A percentile compares a stretch with the other conserved stretches of the same genome.
phyloP scores from a whole-genome alignment of 2,797 vertebrate genomes.

The Eulemur rubriventer region DNA sequence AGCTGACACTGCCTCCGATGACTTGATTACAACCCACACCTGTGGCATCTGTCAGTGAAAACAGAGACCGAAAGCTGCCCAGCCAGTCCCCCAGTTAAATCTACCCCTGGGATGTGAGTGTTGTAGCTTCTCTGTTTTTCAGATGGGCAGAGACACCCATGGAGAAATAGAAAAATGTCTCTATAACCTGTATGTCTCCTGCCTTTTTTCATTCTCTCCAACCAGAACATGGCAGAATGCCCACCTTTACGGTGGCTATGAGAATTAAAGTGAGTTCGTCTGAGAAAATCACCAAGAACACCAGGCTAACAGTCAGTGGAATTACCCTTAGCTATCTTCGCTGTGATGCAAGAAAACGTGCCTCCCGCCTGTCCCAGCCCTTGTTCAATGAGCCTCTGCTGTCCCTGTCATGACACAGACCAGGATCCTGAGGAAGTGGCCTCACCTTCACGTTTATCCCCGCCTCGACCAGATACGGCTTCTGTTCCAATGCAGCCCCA shows the following conservation, averaged over 20 bases:
- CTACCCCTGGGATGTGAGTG: neutral
- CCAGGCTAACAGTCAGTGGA: neutral
- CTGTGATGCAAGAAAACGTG: accelerated
- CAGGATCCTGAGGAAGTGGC: neutral
- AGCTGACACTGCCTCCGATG: neutral
- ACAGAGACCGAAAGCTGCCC: neutral
- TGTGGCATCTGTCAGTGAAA: neutral
- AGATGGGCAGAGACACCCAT: neutral
- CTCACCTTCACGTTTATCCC: neutral
- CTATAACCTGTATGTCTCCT: neutral
- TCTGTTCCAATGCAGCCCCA: too few species aligned
- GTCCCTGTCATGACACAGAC: neutral
- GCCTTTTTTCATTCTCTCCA: neutral
- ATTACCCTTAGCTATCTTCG: too few species aligned
- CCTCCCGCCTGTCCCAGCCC: neutral
- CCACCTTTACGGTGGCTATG: too few species aligned
- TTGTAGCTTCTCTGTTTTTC: neutral
- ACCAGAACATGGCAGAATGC: neutral
- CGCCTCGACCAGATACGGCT: neutral
- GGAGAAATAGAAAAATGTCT: neutral
- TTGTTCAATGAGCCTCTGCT: accelerated
- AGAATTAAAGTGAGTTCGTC: neutral
- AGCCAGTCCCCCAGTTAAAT: neutral
- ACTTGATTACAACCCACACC: neutral
- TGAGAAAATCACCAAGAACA: neutral